A percentile compares a stretch with the other conserved stretches of the same genome.
These are phyloP conservation scores for Rynchops niger DNA, from an alignment of 2,113 vertebrate genomes.

Conservation along the genomic window DNA sequence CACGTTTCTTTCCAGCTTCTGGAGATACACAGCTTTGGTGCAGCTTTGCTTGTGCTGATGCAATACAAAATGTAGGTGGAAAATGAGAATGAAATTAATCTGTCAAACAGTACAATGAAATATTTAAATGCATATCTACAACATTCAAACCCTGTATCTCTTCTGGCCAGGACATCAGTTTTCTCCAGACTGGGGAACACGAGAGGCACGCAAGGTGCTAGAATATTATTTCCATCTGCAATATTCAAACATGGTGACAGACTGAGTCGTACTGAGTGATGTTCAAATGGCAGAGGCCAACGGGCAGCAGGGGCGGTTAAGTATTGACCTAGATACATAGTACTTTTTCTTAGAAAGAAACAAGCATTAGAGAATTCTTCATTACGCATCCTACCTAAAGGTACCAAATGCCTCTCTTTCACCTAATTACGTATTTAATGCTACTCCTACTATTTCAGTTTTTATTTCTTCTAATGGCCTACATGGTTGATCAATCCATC, in stretches of 20 bases:
- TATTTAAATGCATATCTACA: neutral
- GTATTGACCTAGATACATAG: neutral
- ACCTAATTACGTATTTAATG: neutral
- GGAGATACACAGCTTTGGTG: neutral
- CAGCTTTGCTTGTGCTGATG: neutral
- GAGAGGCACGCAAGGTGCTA: neutral
- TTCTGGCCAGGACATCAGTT: neutral
- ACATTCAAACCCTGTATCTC: neutral
- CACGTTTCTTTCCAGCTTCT: neutral
- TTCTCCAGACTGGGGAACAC: neutral
- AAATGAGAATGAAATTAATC: neutral
- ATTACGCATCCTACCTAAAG: neutral
- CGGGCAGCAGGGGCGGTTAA: neutral
- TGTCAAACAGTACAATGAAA: neutral
- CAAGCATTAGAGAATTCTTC: neutral
- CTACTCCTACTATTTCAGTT: neutral
- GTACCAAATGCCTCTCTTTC: neutral
- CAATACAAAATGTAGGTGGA: neutral
- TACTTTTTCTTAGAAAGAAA: neutral
- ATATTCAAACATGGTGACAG: neutral
- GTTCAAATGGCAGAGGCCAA: neutral
- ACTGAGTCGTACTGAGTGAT: neutral
- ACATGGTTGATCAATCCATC: neutral
- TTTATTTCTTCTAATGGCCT: neutral
- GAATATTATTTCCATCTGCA: neutral